Base-by-base conservation (phyloP, 92 coral and sea anemone species). In the Epizoanthus rinbou region DNA sequence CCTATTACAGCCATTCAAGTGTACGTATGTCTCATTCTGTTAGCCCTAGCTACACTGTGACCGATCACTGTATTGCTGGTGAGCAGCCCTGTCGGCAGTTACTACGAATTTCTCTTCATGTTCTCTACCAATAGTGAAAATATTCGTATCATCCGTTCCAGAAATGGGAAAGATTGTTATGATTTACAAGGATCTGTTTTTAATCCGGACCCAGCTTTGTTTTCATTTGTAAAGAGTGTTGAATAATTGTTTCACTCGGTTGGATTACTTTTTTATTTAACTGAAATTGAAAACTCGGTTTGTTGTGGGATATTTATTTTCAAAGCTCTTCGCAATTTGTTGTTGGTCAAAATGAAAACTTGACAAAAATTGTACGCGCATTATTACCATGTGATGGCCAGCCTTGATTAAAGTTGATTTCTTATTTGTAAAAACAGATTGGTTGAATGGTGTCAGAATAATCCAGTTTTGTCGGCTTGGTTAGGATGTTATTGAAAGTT, bases 401-500 rank as follows among this genome's bases (percentile, higher is more conserved):
- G 53, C 10, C 23, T 14, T 57, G 18, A 25, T 57, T n/a, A 6
- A 16, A 57, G 52, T 57, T 54, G 82, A 23, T 41, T 60, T 43
- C 28, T 39, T 62, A 6, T 62, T 78, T 78, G 45, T 60, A 37
- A 78, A 18, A 23, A 63, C 70, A 57, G 13, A 76, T 59, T 63
- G 72, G 57, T 45, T 47, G 70, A 10, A 21, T 31, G 16, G 47
- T 67, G 58, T 14, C 82, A 43, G 43, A 78, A 60, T 62, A 78
- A 78, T 22, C 39, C 18, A 41, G 47, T 57, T 52, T 75, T 75
- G 53, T 75, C 58, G 53, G 57, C 47, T 78, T 21, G 8, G 24
- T 33, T 60, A 19, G 82, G 19, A 76, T 60, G 57, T 59, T 13
- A 60, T 45, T 39, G 69, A 78, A 37, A 78, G 82, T 78, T 78